A percentile compares a stretch with the other conserved stretches of the same genome.
phyloP scores from a whole-genome alignment of 2,888 invertebrate species.

The Hipparchia semele region DNA sequence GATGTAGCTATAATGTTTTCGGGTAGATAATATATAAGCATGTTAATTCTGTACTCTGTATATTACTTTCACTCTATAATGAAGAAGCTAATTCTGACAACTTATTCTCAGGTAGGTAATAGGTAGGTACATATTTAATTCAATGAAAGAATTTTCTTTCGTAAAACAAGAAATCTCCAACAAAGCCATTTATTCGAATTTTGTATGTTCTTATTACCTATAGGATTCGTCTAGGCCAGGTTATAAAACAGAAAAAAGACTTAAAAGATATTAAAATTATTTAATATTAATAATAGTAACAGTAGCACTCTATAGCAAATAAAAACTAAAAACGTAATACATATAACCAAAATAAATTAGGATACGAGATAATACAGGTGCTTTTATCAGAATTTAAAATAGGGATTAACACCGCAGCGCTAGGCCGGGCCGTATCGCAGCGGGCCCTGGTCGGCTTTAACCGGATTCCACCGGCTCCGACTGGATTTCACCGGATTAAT shows the following conservation, averaged over 20 bases:
- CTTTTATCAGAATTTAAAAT: slow-evolving; percentile 80
- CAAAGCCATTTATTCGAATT: background rate
- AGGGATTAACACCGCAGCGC: slow-evolving; percentile 76
- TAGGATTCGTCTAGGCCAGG: too few species aligned
- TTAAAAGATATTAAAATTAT: too few species aligned
- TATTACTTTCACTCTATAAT: too few species aligned
- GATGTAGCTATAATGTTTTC: slow-evolving; percentile 62
- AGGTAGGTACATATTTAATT: background rate
- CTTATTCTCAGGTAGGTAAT: background rate
- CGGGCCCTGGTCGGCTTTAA: slow-evolving; percentile 62
- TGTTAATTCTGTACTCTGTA: slow-evolving; percentile 53
- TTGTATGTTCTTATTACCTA: too few species aligned
- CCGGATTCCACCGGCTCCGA: slow-evolving; percentile 65
- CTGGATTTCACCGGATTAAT: slow-evolving; percentile 64
- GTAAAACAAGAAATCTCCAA: slow-evolving; percentile 3
- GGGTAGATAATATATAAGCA: slow-evolving; percentile 62
- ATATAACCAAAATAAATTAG: slow-evolving; percentile 36
- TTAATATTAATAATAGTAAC: background rate
- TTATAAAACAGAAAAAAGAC: too few species aligned
- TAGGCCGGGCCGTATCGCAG: slow-evolving; percentile 60
- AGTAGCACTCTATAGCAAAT: background rate
- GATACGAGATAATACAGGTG: slow-evolving; percentile 63
- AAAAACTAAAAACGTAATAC: slow-evolving; percentile 24
- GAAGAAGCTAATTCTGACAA: too few species aligned
- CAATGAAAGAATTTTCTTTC: background rate